A percentile compares a stretch with the other conserved stretches of the same genome.
Conservation (phyloP, 2,113 vertebrate species). For the Epinephelus fuscoguttatus region DNA sequence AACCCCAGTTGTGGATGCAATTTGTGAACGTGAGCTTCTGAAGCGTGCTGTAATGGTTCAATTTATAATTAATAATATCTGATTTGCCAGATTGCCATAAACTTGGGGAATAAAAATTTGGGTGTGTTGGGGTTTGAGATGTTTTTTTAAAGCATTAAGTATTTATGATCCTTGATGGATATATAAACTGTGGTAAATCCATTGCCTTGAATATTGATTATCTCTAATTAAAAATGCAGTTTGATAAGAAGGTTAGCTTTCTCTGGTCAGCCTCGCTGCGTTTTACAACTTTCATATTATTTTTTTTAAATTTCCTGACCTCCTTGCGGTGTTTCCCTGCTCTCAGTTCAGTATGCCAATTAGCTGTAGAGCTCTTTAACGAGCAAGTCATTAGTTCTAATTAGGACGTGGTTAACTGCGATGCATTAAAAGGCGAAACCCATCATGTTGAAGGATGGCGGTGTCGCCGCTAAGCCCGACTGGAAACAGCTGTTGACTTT, state of each 20-base stretch:
- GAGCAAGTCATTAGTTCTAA: constrained; percentile 94
- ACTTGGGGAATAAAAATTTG: constrained; percentile 85
- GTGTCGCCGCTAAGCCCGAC: constrained; percentile 53
- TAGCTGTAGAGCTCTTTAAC: constrained; percentile 87
- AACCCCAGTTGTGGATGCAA: constrained; percentile 68
- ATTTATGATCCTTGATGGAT: constrained; percentile 95
- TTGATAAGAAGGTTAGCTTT: constrained; percentile 84
- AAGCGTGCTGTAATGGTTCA: constrained; percentile 76
- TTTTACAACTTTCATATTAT: constrained; percentile 81
- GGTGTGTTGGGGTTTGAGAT: constrained; percentile 83
- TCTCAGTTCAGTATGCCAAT: constrained; percentile 82
- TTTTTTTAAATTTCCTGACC: constrained; percentile 72
- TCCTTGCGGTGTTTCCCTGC: constrained; percentile 64
- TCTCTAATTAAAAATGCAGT: constrained; percentile 95
- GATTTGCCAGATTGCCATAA: constrained; percentile 97
- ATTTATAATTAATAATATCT: constrained; percentile 94
- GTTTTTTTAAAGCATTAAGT: constrained; percentile 91
- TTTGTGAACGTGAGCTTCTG: constrained; percentile 79
- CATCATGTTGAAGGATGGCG: constrained; percentile 79
- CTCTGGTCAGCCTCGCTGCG: constrained; percentile 79
- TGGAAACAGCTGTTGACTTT: constrained; percentile 82
- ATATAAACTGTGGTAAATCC: constrained; percentile 88
- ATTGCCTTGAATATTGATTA: constrained; percentile 95
- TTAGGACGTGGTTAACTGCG: constrained; percentile 92
- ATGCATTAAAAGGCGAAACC: constrained; percentile 87